Evolutionary conservation across 2,113 vertebrate genomes (phyloP).

Genomic region (Strix uralensis): DNA sequence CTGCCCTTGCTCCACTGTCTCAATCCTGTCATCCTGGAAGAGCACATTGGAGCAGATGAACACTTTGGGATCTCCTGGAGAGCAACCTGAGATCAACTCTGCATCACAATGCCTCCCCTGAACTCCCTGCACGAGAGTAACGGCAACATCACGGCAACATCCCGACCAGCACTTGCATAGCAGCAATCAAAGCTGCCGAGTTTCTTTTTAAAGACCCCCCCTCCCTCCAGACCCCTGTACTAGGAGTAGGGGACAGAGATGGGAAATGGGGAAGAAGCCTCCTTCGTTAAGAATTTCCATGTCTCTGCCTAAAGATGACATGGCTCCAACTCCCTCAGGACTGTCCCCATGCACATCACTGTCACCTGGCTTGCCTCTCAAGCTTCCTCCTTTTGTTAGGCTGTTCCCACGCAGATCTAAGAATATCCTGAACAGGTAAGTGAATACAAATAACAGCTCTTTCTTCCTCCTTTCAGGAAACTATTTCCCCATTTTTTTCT

Average conservation of each 20-base stretch:
- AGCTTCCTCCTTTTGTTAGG: constrained; percentile 25
- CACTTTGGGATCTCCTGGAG: not conserved
- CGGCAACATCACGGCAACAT: not conserved
- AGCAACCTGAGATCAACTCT: not conserved
- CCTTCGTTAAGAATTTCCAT: not conserved
- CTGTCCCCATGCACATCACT: not conserved
- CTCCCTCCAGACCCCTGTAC: not conserved
- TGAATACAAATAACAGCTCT: not conserved
- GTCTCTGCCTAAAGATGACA: not conserved
- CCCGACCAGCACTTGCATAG: not conserved
- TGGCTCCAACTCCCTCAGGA: not conserved
- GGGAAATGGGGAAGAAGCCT: not conserved
- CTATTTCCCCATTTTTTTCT: not conserved
- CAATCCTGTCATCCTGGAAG: not conserved
- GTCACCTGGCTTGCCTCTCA: constrained; percentile 9
- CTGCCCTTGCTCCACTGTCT: not conserved
- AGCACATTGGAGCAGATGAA: not conserved
- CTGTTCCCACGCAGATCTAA: constrained; percentile 39
- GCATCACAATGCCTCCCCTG: not conserved
- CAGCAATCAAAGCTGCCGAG: not conserved
- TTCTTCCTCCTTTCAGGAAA: constrained; percentile 47
- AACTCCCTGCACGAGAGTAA: not conserved
- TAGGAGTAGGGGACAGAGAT: not conserved
- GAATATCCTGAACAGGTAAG: constrained; percentile 38
- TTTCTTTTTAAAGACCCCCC: not conserved